A percentile compares a stretch with the other conserved stretches of the same genome.
Evolutionary conservation across 2,888 invertebrate genomes (phyloP).

Genomic region (Spisula solida): DNA sequence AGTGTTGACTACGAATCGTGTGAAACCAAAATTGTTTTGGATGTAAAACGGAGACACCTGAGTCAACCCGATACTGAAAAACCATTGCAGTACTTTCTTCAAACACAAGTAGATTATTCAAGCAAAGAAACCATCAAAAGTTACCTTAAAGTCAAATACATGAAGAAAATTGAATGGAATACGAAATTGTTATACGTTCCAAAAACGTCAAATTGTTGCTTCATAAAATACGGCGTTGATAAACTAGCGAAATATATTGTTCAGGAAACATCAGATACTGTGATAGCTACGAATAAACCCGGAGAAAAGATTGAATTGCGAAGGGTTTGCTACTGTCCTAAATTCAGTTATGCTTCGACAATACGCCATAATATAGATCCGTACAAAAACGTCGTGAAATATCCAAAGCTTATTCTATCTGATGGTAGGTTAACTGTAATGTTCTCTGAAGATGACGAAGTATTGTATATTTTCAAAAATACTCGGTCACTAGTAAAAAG

Average conservation of each 20-base stretch:
- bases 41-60: background rate
- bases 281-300: background rate
- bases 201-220: background rate
- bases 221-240: background rate
- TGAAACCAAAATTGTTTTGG: background rate
- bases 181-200: conserved; percentile 1
- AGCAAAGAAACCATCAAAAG: conserved; percentile 7
- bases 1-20: background rate
- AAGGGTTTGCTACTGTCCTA: background rate
- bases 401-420: background rate
- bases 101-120: conserved; percentile 16
- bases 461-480: background rate
- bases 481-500: background rate
- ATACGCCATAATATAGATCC: conserved; percentile 10
- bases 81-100: background rate
- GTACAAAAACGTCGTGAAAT: background rate
- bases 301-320: background rate
- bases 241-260: background rate
- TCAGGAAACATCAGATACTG: conserved; percentile 1
- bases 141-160: conserved; percentile 10
- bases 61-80: background rate
- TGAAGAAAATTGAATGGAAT: conserved; percentile 7
- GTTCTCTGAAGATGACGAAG: background rate
- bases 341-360: background rate
- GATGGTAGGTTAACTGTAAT: background rate